Percentiles rank a stretch among this genome's conserved stretches.
Evolutionary conservation across 2,888 invertebrate species (phyloP).

Genomic region (Perithous albicinctus): DNA sequence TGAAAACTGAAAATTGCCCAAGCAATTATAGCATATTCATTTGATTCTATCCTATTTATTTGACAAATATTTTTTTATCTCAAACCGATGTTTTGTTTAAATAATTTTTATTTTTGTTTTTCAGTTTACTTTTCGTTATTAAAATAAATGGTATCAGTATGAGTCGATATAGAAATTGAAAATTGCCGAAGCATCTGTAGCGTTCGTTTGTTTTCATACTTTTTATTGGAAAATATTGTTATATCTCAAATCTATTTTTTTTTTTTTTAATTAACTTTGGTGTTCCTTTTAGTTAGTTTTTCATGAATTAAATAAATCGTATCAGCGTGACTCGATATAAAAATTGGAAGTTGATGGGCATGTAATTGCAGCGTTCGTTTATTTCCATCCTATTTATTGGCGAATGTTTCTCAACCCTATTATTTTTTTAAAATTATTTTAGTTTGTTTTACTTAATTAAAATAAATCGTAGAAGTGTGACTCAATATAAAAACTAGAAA

Average conservation of each 20-base stretch:
- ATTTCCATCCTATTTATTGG: conserved; percentile 4
- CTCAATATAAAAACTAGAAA: conserved; percentile 23
- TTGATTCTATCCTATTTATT: conserved; percentile 1
- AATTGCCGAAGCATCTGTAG: conserved; percentile 9
- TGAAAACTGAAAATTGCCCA: conserved; percentile 7
- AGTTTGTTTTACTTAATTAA: conserved; percentile 1
- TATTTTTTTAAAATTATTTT: not conserved
- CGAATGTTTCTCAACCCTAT: conserved; percentile 12
- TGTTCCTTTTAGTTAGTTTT: not conserved
- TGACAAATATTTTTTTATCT: conserved; percentile 11
- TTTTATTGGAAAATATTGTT: conserved; percentile 20
- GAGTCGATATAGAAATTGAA: conserved; percentile 19
- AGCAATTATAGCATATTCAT: conserved; percentile 25
- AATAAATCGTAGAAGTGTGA: conserved; percentile 7
- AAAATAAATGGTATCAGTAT: conserved; percentile 6
- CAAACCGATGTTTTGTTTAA: not conserved
- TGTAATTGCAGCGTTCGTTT: too few relatives aligned
- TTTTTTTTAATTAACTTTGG: not conserved
- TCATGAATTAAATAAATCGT: conserved; percentile 19
- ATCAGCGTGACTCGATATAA: conserved; percentile 3
- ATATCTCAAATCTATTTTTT: not conserved
- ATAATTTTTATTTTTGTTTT: not conserved
- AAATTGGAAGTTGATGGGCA: conserved; percentile 6
- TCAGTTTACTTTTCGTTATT: not conserved
- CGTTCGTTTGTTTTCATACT: conserved; percentile 5